Base-by-base conservation (phyloP, 2,797 vertebrate species). In the Mormyrops attenuatus region DNA sequence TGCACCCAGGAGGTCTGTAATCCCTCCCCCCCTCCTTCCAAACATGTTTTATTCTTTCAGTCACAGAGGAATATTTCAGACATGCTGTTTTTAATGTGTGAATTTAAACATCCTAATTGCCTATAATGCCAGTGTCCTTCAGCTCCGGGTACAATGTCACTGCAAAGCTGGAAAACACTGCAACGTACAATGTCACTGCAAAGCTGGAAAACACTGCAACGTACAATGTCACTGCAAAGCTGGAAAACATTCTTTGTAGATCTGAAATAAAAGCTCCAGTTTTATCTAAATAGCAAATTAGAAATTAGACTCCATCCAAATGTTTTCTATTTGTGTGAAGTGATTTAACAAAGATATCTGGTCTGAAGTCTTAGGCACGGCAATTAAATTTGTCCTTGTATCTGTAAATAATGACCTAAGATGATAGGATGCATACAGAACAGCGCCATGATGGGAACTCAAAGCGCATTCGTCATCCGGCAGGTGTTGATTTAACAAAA, bases 381-480 rank as follows among this genome's bases (percentile, higher is more conserved):
- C 84, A 85, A 85, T 53, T 50, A 85, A 53, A 52, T 52, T 85
- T 85, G 84, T n/a, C 84, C 82, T 85, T 34, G 50, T 52, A 52
- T 85, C 50, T n/a, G 17, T 85, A 30, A 30, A 85, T 85, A 30
- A 52, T 50, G 84, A 26, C 47, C 84, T 52, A 15, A 26, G 47
- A 49, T 85, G 47, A 53, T 13, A 52, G 11, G 26, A 53, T 85
- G n/a, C 26, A 85, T 85, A 30, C 17, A 85, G 84, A 80, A 44
- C 34, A 7, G 15, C 7, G 73, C 73, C 5, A 9, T 44, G n/a
- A 7, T 20, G 15, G 30, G 34, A 17, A 38, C 30, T 77, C 2
- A 80, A n/a, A 80, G 73, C 7, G 0, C 6, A 5, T 38, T 34
- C 30, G 30, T 44, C 38, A 44, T n/a, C 3, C 17, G 73, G 7